Evolutionary conservation across 2,888 invertebrate genomes (phyloP).

Genomic region (Rugalucina vietnamica): DNA sequence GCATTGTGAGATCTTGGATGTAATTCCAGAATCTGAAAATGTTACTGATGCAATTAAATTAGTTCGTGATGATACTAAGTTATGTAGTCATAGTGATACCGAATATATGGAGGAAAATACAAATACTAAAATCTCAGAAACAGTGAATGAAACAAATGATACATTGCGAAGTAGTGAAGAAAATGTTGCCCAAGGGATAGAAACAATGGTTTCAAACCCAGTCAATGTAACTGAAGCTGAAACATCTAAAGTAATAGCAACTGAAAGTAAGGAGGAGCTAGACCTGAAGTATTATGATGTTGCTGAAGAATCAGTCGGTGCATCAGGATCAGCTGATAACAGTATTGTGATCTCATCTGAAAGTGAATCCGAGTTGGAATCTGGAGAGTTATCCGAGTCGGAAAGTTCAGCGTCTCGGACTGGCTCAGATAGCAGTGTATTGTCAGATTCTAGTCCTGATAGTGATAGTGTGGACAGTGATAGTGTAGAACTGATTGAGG

Average conservation of each 20-base stretch:
- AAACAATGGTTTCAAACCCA: neutral
- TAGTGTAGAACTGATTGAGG: neutral
- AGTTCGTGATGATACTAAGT: too few species aligned
- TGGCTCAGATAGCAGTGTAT: neutral
- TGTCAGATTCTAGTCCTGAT: neutral
- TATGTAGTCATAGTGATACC: too few species aligned
- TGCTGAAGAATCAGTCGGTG: too few species aligned
- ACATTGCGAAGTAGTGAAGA: neutral
- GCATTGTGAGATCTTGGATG: too few species aligned
- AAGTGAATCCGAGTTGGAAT: slow-evolving; percentile 27
- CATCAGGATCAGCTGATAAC: too few species aligned
- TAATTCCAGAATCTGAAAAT: neutral
- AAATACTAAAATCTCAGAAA: too few species aligned
- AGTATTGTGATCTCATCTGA: neutral
- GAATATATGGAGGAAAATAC: too few species aligned
- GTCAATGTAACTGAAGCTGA: slow-evolving; percentile 7
- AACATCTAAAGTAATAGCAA: slow-evolving; percentile 1
- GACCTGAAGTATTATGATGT: too few species aligned
- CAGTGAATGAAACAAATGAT: neutral
- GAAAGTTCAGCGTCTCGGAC: neutral
- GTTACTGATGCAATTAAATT: neutral
- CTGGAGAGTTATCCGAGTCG: slow-evolving; percentile 48
- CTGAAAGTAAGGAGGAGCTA: slow-evolving; percentile 8
- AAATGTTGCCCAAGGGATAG: neutral
- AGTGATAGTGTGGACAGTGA: neutral